A percentile compares a stretch with the other conserved stretches of the same genome.
Conservation (phyloP, 2,113 vertebrate species). For the Percina caprodes region DNA sequence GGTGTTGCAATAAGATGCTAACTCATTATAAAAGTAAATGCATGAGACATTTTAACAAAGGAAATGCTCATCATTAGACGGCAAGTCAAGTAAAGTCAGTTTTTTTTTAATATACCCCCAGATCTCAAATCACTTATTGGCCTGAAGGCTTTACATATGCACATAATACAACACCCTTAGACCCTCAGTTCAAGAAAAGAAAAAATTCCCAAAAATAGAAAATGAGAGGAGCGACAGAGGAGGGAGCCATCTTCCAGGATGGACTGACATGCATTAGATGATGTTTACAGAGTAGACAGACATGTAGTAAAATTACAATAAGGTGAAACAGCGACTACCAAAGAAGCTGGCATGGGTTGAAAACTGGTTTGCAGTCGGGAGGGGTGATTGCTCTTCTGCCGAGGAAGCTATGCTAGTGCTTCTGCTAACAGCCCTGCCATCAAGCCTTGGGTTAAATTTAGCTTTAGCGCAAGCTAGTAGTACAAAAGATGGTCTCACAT, state of each 20-base stretch:
- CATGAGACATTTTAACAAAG: not conserved
- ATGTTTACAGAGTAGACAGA: not conserved
- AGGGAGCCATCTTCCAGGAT: not conserved
- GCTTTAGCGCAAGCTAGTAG: too few species aligned
- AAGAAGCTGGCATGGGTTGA: not conserved
- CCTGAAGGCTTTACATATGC: not conserved
- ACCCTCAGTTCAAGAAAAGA: not conserved
- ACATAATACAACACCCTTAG: not conserved
- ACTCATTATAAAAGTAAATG: not conserved
- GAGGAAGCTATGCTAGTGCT: not conserved
- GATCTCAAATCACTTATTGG: not conserved
- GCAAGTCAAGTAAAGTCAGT: not conserved
- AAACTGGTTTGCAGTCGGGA: not conserved
- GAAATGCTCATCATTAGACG: not conserved
- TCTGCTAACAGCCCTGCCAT: not conserved
- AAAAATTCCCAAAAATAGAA: not conserved
- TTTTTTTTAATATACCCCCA: not conserved
- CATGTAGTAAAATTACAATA: not conserved
- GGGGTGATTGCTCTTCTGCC: not conserved
- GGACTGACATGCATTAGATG: not conserved
- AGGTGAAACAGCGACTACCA: not conserved
- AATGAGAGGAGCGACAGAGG: not conserved
- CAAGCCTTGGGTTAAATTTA: too few species aligned
- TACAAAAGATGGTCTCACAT: too few species aligned
- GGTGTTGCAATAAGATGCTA: not conserved